Evolutionary conservation across 2,888 invertebrate species (phyloP).

Genomic region (Myopa testacea): DNA sequence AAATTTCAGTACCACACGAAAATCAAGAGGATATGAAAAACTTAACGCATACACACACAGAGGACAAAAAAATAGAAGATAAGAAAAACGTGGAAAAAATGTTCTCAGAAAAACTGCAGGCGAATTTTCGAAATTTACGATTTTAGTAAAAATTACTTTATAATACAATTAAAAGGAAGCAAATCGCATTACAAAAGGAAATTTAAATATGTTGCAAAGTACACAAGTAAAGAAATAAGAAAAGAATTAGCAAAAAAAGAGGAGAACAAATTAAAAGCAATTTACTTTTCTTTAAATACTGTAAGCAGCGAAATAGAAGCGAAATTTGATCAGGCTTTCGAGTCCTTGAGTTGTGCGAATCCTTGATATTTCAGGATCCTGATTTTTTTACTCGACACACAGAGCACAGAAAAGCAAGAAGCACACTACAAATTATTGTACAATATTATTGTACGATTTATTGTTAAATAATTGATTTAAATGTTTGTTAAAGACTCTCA

Average conservation of each 20-base stretch:
- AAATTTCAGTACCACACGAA: not conserved
- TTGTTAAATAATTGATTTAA: not conserved
- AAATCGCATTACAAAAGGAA: not conserved
- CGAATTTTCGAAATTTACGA: not conserved
- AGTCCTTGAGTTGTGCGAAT: slow-evolving; percentile 13
- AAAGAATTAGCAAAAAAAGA: slow-evolving; percentile 11
- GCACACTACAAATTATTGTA: slow-evolving; percentile 23
- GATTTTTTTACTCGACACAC: not conserved
- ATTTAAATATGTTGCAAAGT: not conserved
- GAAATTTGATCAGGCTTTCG: not conserved
- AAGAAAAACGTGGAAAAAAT: slow-evolving; percentile 12
- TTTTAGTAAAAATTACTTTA: not conserved
- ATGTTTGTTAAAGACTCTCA: not conserved
- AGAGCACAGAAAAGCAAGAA: slow-evolving; percentile 16
- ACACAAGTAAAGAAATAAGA: not conserved
- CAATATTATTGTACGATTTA: not conserved
- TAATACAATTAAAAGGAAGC: slow-evolving; percentile 1
- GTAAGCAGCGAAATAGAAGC: slow-evolving; percentile 21
- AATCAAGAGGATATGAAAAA: not conserved
- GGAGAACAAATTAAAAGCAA: not conserved
- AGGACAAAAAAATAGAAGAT: not conserved
- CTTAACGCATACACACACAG: slow-evolving; percentile 35
- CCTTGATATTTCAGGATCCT: not conserved
- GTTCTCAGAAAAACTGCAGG: not conserved
- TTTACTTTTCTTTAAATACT: slow-evolving; percentile 23